These are phyloP conservation scores for Nematostella vectensis DNA, from an alignment of 92 coral and sea anemone species.

Conservation along the genomic window DNA sequence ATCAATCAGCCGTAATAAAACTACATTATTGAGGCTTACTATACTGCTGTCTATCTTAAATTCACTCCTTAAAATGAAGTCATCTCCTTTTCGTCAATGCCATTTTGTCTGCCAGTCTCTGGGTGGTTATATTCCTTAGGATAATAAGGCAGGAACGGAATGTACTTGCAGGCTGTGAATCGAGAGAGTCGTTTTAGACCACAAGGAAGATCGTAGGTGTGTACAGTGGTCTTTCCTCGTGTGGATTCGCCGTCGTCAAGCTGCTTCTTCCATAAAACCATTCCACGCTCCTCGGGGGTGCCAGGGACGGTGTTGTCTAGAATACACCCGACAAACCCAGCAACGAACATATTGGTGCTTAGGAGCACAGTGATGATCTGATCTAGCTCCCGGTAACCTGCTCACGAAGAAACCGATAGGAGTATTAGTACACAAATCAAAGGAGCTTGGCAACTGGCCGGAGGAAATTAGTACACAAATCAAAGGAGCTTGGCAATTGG, in stretches of 20 bases:
- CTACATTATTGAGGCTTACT: too few relatives aligned
- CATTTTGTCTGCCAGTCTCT: too few relatives aligned
- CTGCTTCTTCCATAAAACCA: slow-evolving; percentile 59
- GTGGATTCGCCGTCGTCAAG: slow-evolving; percentile 1
- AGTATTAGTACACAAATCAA: too few relatives aligned
- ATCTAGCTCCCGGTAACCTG: slow-evolving; percentile 63
- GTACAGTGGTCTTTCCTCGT: slow-evolving; percentile 8
- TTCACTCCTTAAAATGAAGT: too few relatives aligned
- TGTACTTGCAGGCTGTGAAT: slow-evolving; percentile 30
- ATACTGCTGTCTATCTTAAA: too few relatives aligned
- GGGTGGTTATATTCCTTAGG: too few relatives aligned
- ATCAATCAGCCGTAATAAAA: too few relatives aligned
- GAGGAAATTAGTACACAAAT: background rate
- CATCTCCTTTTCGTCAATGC: too few relatives aligned
- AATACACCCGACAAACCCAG: slow-evolving; percentile 66
- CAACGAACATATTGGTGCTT: slow-evolving; percentile 81
- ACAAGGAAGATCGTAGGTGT: slow-evolving; percentile 59
- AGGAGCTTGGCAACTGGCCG: background rate
- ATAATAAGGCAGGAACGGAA: slow-evolving; percentile 71
- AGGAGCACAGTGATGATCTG: slow-evolving; percentile 82
- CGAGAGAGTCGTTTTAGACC: slow-evolving; percentile 40
- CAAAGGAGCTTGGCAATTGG: too few relatives aligned
- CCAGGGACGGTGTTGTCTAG: slow-evolving; percentile 95
- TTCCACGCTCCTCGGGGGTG: slow-evolving; percentile 82
- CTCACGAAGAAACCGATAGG: too few relatives aligned